phyloP scores from a whole-genome alignment of 2,113 vertebrate species.

The Stigmatopora argus region DNA sequence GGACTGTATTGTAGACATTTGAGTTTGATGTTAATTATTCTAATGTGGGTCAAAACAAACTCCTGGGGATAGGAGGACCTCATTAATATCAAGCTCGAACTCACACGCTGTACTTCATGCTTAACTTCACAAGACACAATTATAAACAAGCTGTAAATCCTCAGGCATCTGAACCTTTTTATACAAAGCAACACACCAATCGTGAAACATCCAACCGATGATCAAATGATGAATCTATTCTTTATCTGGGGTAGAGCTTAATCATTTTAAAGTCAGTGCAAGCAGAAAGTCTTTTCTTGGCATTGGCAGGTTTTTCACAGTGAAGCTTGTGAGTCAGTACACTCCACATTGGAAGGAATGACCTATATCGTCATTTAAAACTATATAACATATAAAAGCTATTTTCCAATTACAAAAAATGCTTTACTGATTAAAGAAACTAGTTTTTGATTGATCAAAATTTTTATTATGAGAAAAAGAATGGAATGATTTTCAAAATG shows the following conservation, averaged over 20 bases:
- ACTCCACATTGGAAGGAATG: no score
- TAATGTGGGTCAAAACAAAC: constrained; percentile 61
- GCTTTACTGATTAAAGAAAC: no score
- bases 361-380: no score
- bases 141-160: constrained; percentile 35
- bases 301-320: neutral
- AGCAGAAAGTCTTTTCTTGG: neutral
- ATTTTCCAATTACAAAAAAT: no score
- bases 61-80: constrained; percentile 49
- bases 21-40: constrained; percentile 65
- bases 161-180: constrained; percentile 21
- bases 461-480: no score
- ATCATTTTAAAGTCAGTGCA: constrained; percentile 41
- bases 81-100: constrained; percentile 51
- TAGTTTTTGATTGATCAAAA: no score
- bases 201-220: constrained; percentile 4
- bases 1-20: constrained; percentile 42
- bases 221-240: constrained; percentile 23
- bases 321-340: neutral
- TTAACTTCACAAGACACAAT: constrained; percentile 38
- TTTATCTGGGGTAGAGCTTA: constrained; percentile 51
- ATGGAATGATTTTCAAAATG: no score
- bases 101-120: constrained; percentile 18
- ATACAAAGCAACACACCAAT: constrained; percentile 10
- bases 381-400: no score